Evolutionary conservation across 53 echinoderm and acorn worm species (phyloP).

Genomic region (Holothuria leucospilota): DNA sequence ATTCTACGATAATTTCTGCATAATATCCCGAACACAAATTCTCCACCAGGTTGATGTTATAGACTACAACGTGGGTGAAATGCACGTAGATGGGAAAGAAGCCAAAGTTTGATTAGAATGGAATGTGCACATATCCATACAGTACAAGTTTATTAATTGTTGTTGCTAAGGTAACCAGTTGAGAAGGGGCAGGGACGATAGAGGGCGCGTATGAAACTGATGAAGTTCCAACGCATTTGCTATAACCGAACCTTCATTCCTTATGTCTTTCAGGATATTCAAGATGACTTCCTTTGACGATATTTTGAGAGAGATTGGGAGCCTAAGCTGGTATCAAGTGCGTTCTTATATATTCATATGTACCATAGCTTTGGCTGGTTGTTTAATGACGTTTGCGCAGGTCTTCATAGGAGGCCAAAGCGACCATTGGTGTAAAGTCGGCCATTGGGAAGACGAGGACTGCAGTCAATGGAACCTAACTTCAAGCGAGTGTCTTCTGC

Average conservation of each 20-base stretch:
- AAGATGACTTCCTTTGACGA: conserved; percentile 38
- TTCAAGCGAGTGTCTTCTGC: neutral
- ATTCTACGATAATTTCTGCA: too few relatives aligned
- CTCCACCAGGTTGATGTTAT: too few relatives aligned
- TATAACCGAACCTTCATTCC: neutral
- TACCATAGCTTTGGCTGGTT: neutral
- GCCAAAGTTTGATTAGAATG: too few relatives aligned
- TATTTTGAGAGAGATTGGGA: conserved; percentile 13
- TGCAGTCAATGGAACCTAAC: conserved; percentile 14
- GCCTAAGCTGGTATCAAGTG: conserved; percentile 26
- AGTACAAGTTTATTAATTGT: too few relatives aligned
- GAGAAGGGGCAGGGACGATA: too few relatives aligned
- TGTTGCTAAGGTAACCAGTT: too few relatives aligned
- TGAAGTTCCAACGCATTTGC: too few relatives aligned
- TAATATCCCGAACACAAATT: too few relatives aligned
- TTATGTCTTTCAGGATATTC: neutral
- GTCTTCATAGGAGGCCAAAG: conserved; percentile 43
- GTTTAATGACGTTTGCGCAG: conserved; percentile 24
- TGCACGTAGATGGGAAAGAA: too few relatives aligned
- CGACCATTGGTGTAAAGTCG: conserved; percentile 47
- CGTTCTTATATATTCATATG: conserved; percentile 14
- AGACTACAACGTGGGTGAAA: too few relatives aligned
- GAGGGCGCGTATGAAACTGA: too few relatives aligned
- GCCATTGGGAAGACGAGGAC: conserved; percentile 12
- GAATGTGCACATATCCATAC: too few relatives aligned